Percentiles rank a stretch among this genome's conserved stretches.
Conservation (phyloP, 2,797 vertebrate species). For the Enteromius paludinosus region DNA sequence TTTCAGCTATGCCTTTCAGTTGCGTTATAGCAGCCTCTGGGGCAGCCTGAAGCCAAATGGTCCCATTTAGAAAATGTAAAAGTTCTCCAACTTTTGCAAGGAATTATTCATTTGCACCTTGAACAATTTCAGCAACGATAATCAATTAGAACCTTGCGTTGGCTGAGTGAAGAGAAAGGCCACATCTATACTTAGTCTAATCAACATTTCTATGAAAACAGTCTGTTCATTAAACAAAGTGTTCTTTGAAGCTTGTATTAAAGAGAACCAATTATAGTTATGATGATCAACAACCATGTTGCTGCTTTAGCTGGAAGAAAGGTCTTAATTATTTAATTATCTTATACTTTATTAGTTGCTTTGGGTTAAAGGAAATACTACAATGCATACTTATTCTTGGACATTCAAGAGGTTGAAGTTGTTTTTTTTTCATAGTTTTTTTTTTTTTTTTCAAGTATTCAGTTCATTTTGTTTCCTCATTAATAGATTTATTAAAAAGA, state of each 20-base stretch:
- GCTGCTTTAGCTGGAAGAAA: neutral
- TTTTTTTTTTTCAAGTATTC: neutral
- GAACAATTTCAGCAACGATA: neutral
- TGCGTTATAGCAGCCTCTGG: slow-evolving; percentile 19
- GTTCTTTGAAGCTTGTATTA: neutral
- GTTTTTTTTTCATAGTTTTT: neutral
- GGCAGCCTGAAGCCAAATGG: slow-evolving; percentile 23
- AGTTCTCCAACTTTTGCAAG: slow-evolving; percentile 11
- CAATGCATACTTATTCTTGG: neutral
- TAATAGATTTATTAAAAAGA: no score
- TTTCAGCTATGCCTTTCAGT: slow-evolving; percentile 25
- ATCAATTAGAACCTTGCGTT: neutral
- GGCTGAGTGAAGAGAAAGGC: neutral
- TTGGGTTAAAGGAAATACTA: neutral
- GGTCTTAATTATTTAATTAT: neutral
- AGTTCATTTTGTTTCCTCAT: no score
- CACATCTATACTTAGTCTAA: neutral
- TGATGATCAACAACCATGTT: neutral
- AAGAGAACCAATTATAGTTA: neutral
- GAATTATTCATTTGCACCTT: slow-evolving; percentile 10
- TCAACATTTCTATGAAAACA: neutral
- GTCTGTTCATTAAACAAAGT: slow-evolving; percentile 1
- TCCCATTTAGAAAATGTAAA: slow-evolving; percentile 37
- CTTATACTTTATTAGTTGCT: neutral
- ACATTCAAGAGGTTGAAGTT: neutral